phyloP scores from a whole-genome alignment of 2,888 invertebrate species.

The Rhagonycha fulva region DNA sequence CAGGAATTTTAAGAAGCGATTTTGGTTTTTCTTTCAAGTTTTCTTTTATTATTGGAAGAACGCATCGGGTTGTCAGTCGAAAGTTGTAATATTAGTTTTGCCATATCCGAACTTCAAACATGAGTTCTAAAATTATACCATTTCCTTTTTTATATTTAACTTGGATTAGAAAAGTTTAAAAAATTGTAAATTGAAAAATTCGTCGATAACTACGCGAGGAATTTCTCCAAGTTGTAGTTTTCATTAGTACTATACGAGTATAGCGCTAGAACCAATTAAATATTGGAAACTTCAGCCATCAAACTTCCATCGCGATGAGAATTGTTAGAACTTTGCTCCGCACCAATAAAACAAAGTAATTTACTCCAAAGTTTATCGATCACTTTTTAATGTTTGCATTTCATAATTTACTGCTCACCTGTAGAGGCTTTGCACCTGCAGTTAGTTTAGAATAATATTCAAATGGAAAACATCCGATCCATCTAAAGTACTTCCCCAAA shows the following conservation, averaged over 20 bases:
- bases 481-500: conserved; percentile 90
- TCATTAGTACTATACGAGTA: not conserved
- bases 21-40: not conserved
- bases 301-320: not conserved
- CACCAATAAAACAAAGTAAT: not conserved
- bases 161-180: not conserved
- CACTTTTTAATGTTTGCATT: not conserved
- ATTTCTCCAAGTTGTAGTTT: not conserved
- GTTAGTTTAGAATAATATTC: conserved; percentile 91
- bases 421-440: conserved; percentile 87
- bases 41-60: not conserved
- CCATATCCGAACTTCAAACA: not conserved
- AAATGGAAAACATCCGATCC: conserved; percentile 91
- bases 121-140: not conserved
- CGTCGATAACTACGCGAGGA: not conserved
- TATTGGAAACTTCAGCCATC: not conserved
- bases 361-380: not conserved
- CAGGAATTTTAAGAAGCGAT: not conserved
- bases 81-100: not conserved
- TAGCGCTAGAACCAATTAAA: not conserved
- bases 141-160: not conserved
- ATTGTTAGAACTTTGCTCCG: not conserved
- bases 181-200: not conserved
- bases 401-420: conserved; percentile 60
- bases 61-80: not conserved